Evolutionary conservation across 2,888 invertebrate species (phyloP).

Genomic region (Cephus sareptanus): DNA sequence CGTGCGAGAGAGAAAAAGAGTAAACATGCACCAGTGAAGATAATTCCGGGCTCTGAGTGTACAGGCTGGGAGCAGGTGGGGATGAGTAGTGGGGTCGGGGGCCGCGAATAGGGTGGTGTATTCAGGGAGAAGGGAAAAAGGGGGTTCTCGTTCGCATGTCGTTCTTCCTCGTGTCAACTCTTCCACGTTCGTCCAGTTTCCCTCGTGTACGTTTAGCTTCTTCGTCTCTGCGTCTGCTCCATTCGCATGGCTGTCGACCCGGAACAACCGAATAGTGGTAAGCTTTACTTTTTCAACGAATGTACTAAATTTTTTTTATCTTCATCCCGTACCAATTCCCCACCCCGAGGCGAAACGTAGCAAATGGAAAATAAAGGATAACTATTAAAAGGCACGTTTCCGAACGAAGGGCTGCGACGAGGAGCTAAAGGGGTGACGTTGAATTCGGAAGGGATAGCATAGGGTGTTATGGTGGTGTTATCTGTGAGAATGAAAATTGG

Average conservation of each 20-base stretch:
- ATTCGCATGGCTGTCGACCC: conserved; percentile 24
- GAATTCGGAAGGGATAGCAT: too few species aligned
- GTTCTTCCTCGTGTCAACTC: conserved; percentile 13
- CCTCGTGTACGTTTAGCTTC: background rate
- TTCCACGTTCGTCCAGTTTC: conserved; percentile 26
- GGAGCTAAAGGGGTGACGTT: too few species aligned
- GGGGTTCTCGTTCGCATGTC: conserved; percentile 7
- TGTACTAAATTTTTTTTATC: conserved; percentile 42
- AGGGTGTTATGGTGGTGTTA: too few species aligned
- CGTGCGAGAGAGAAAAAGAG: conserved; percentile 43
- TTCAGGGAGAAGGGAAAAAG: too few species aligned
- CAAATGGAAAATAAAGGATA: conserved; percentile 41
- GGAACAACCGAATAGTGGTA: conserved; percentile 39
- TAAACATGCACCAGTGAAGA: conserved; percentile 49
- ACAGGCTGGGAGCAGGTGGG: too few species aligned
- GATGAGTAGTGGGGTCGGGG: too few species aligned
- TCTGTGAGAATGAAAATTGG: too few species aligned
- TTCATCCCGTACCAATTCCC: conserved; percentile 22
- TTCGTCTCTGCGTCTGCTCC: conserved; percentile 24
- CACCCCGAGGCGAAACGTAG: conserved; percentile 43
- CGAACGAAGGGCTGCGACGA: conserved; percentile 18
- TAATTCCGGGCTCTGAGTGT: conserved; percentile 29
- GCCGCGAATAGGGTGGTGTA: too few species aligned
- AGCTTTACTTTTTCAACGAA: conserved; percentile 45
- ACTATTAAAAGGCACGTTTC: conserved; percentile 53